Conservation (phyloP, 2,797 vertebrate genomes). For the Acrossocheilus wenchowensis region DNA sequence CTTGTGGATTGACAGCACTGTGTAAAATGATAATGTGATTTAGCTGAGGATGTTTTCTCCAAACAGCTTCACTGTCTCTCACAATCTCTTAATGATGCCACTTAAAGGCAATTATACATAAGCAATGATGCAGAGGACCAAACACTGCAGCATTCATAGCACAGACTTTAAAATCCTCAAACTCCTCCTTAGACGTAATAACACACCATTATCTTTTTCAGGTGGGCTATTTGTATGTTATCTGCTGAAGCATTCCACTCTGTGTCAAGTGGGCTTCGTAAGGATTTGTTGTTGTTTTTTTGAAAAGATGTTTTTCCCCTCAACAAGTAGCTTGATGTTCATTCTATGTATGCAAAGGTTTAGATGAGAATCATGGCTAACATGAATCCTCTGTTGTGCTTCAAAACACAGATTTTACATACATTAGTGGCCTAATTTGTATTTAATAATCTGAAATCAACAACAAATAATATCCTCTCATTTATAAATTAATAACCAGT, state of each 20-base stretch:
- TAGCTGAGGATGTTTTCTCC: conserved; percentile 1
- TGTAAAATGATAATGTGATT: conserved; percentile 10
- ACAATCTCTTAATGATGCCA: conserved; percentile 35
- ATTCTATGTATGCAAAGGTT: not conserved
- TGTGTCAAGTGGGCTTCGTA: conserved; percentile 16
- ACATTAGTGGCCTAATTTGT: not conserved
- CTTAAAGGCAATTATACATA: conserved; percentile 38
- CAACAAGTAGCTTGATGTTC: not conserved
- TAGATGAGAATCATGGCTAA: not conserved
- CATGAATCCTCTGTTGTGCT: not conserved
- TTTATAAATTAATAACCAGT: not conserved
- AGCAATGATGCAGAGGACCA: conserved; percentile 39
- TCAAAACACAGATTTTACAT: not conserved
- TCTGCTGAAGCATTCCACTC: conserved; percentile 25
- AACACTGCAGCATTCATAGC: conserved; percentile 31
- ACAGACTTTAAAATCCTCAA: conserved; percentile 26
- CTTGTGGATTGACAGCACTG: conserved; percentile 32
- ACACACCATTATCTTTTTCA: conserved; percentile 30
- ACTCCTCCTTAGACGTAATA: conserved; percentile 45
- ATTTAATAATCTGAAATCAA: not conserved
- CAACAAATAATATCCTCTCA: not conserved
- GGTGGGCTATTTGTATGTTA: conserved; percentile 28
- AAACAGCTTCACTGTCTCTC: conserved; percentile 19
- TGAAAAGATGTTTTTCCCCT: not conserved
- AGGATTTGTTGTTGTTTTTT: not conserved